These are phyloP conservation scores for Sapayoa aenigma DNA, from an alignment of 2,113 vertebrate genomes.

Conservation along the genomic window DNA sequence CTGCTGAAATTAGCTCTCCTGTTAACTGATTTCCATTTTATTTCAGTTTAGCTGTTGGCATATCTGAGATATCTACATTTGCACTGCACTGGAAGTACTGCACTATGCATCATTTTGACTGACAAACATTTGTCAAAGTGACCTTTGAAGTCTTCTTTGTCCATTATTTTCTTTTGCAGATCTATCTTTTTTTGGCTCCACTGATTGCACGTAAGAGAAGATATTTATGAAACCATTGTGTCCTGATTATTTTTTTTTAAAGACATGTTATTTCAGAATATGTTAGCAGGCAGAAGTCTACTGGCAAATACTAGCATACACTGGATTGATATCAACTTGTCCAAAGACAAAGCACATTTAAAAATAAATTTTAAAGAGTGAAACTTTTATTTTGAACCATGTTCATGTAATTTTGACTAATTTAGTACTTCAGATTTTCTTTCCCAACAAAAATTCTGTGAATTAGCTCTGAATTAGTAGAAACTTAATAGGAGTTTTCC, in stretches of 20 bases:
- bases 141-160: neutral
- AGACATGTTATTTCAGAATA: neutral
- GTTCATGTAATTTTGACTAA: neutral
- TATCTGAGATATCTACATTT: neutral
- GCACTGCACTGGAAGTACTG: neutral
- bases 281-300: neutral
- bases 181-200: neutral
- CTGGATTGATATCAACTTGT: neutral
- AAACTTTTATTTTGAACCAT: neutral
- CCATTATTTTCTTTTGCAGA: neutral
- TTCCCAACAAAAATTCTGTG: too few species aligned
- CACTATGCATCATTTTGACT: neutral
- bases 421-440: neutral
- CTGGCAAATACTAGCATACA: neutral
- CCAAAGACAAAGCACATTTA: neutral
- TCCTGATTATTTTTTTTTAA: neutral
- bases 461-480: neutral
- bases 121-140: neutral
- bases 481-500: neutral
- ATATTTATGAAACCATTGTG: neutral
- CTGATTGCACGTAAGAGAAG: neutral
- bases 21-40: neutral
- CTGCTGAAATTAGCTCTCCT: neutral
- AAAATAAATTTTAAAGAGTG: neutral
- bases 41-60: neutral